phyloP scores from a whole-genome alignment of 2,888 invertebrate genomes.

The Chaetogeoica ovagalla region DNA sequence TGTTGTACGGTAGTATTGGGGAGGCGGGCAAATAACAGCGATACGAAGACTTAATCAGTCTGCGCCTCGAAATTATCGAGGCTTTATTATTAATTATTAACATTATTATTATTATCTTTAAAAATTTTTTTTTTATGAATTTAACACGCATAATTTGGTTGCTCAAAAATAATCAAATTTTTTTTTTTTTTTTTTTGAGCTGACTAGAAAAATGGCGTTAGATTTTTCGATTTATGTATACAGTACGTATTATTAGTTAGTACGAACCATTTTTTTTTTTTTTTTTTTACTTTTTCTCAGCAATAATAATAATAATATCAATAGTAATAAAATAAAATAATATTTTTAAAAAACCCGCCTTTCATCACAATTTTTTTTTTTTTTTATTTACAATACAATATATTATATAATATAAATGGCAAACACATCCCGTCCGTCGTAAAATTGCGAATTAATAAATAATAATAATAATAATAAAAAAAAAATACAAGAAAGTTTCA shows the following conservation, averaged over 20 bases:
- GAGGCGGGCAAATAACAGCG: constrained; percentile 28
- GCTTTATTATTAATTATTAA: constrained; percentile 12
- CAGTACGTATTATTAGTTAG: background rate
- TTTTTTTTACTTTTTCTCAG: constrained; percentile 16
- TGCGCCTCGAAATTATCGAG: constrained; percentile 22
- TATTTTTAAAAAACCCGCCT: constrained; percentile 31
- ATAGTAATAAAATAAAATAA: constrained; percentile 15
- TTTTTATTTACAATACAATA: constrained; percentile 25
- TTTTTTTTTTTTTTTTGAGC: constrained; percentile 42
- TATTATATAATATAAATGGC: background rate
- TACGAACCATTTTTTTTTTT: constrained; percentile 34
- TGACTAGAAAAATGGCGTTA: constrained; percentile 53
- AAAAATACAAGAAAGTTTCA: constrained; percentile 49
- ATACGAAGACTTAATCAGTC: constrained; percentile 53
- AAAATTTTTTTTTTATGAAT: constrained; percentile 20
- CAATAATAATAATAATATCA: constrained; percentile 30
- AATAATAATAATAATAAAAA: constrained; percentile 13
- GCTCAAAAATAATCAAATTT: constrained; percentile 36
- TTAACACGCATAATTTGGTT: constrained; percentile 50
- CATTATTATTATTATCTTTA: background rate
- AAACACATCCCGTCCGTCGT: constrained; percentile 35
- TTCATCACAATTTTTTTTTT: constrained; percentile 3
- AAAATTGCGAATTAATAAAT: constrained; percentile 20
- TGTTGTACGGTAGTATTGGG: background rate
- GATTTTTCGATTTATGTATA: constrained; percentile 21